Base-by-base conservation (phyloP, 2,113 vertebrate species). In the Sceloporus tristichus region DNA sequence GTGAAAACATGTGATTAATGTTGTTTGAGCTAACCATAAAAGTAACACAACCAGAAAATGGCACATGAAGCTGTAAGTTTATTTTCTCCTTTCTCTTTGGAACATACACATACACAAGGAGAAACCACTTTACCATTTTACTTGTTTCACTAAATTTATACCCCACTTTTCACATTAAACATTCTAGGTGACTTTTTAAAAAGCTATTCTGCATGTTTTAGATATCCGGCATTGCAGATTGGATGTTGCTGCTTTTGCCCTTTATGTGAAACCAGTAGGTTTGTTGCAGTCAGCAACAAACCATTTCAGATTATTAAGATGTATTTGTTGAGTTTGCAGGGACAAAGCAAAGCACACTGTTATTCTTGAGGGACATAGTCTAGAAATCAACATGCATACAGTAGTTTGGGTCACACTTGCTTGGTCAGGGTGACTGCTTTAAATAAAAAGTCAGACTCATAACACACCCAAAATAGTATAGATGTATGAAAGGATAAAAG, bases 401-500 rank as follows among this genome's bases (percentile, higher is more conserved):
- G 23, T 29, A n/a, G 40, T 9, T 2, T 66, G 8, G 65, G 3
- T 40, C 48, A 73, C n/a, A 42, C n/a, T 71, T 54, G 48, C 65
- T 27, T 79, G 48, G 16, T 79, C 76, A 79, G 27, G 40, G 62
- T 29, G 27, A 40, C 3, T 42, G 80, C 13, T 54, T 79, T 89
- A 89, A 92, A 85, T 1, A 29, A 79, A 78, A 87, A 76, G 75
- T 16, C 76, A 70, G 79, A 23, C 62, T 29, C 42, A 14, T 5
- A 16, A 88, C 38, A 70, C 56, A 82, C 77, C 78, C 70, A 76
- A 88, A 94, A 21, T 87, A 68, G 85, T 82, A 74, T 79, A 84
- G 88, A 94, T 82, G 87, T 89, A 92, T 62, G 87, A 87, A 92
- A 48, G 70, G 56, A 83, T 89, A 85, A 86, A 93, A 89, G 90